Percentiles rank a stretch among this genome's conserved stretches.
Conservation (phyloP, 1,140 invertebrate genomes). For the Cepaea nemoralis region DNA sequence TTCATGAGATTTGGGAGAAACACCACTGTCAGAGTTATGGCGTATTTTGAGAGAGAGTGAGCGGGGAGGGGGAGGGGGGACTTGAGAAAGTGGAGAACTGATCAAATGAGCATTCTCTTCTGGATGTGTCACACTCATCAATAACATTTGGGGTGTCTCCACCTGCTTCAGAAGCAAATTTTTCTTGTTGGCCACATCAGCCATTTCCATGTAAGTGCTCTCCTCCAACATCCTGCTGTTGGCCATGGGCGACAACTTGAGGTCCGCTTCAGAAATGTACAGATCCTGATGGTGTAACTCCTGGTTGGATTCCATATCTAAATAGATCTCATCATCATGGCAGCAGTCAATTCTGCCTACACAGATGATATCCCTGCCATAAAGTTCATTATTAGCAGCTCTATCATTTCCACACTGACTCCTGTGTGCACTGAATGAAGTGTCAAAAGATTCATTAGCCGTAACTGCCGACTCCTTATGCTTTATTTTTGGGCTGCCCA, state of each 20-base stretch:
- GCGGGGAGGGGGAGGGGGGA: slow-evolving; percentile 3
- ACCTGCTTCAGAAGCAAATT: slow-evolving; percentile 49
- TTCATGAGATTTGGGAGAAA: not conserved
- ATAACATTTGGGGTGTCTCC: slow-evolving; percentile 50
- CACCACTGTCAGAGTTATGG: slow-evolving; percentile 29
- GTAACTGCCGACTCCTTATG: slow-evolving; percentile 13
- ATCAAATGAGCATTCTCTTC: not conserved
- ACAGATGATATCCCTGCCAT: slow-evolving; percentile 52
- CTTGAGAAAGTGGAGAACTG: not conserved
- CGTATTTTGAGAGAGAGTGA: slow-evolving; percentile 12
- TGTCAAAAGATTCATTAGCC: slow-evolving; percentile 21
- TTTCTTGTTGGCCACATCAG: slow-evolving; percentile 40
- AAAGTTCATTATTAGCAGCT: slow-evolving; percentile 50
- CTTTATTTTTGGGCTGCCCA: slow-evolving; percentile 54
- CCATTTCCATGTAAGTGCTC: slow-evolving; percentile 55
- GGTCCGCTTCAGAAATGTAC: slow-evolving; percentile 40
- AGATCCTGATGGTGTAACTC: slow-evolving; percentile 26
- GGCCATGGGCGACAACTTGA: not conserved
- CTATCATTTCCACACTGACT: not conserved
- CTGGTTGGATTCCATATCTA: slow-evolving; percentile 22
- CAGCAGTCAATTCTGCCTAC: not conserved
- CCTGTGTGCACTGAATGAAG: slow-evolving; percentile 5
- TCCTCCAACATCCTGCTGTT: slow-evolving; percentile 14
- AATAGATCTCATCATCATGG: slow-evolving; percentile 39
- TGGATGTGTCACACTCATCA: slow-evolving; percentile 40